Evolutionary conservation across 2,888 invertebrate genomes (phyloP).

Genomic region (Plagodis pulveraria): DNA sequence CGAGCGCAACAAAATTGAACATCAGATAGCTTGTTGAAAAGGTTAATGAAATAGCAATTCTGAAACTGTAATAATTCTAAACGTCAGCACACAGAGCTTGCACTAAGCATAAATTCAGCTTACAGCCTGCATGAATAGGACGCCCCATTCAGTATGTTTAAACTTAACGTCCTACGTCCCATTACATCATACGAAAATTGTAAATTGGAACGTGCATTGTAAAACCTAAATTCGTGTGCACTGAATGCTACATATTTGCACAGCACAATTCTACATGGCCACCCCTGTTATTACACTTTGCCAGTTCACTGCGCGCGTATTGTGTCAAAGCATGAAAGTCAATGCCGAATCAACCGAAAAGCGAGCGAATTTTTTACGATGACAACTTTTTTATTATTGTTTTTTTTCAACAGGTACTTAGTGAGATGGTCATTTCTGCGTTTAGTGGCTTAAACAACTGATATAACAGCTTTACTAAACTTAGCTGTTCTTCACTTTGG

Average conservation of each 20-base stretch:
- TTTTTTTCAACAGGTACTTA: neutral
- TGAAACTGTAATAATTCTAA: neutral
- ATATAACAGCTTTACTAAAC: too few relatives aligned
- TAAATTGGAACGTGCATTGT: slow-evolving; percentile 8
- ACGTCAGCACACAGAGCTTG: neutral
- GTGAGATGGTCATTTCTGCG: too few relatives aligned
- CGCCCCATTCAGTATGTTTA: slow-evolving; percentile 14
- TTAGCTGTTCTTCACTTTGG: too few relatives aligned
- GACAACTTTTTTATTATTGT: neutral
- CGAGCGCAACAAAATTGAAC: too few relatives aligned
- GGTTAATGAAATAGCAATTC: too few relatives aligned
- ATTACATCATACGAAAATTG: slow-evolving; percentile 3
- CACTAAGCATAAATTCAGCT: too few relatives aligned
- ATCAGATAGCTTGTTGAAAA: too few relatives aligned
- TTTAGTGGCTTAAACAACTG: too few relatives aligned
- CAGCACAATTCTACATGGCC: slow-evolving; percentile 46
- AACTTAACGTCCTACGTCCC: slow-evolving; percentile 6
- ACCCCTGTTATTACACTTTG: slow-evolving; percentile 52
- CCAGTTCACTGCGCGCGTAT: slow-evolving; percentile 41
- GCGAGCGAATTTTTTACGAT: slow-evolving; percentile 4
- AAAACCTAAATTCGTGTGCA: slow-evolving; percentile 12
- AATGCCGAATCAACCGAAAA: slow-evolving; percentile 41
- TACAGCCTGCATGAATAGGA: neutral
- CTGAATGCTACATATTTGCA: slow-evolving; percentile 26
- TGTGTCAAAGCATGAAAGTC: slow-evolving; percentile 50